phyloP scores from a whole-genome alignment of 1,140 invertebrate genomes.

The Megathymus violae region DNA sequence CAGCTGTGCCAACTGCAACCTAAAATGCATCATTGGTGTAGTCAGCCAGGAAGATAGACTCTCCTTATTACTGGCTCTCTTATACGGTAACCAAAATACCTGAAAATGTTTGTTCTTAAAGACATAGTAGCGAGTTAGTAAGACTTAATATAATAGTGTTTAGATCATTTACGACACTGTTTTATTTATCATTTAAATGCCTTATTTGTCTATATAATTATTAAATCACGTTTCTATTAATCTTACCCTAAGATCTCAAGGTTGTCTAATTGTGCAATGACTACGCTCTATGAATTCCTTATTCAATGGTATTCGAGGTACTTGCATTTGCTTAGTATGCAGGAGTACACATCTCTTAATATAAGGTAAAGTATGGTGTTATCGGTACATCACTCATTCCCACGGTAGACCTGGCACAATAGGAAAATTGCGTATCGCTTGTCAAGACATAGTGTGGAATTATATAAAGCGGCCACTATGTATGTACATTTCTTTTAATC shows the following conservation, averaged over 20 bases:
- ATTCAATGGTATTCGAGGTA: constrained; percentile 8
- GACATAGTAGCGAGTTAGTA: no score
- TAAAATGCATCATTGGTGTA: no score
- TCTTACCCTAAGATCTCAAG: neutral
- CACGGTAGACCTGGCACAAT: constrained; percentile 59
- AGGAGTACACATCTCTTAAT: constrained; percentile 22
- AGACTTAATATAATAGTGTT: no score
- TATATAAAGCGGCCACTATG: constrained; percentile 46
- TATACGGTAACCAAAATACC: no score
- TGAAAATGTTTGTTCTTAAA: no score
- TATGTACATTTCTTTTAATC: constrained; percentile 33
- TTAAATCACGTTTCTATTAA: neutral
- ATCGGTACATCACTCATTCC: constrained; percentile 43
- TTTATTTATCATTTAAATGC: no score
- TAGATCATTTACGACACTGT: no score
- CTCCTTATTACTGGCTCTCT: no score
- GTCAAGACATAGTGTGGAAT: constrained; percentile 30
- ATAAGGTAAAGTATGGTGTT: constrained; percentile 25
- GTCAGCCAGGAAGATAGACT: no score
- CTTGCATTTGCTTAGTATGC: constrained; percentile 12
- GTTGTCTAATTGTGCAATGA: constrained; percentile 13
- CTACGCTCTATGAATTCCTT: neutral
- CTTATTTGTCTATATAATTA: no score
- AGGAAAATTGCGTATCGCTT: constrained; percentile 64
- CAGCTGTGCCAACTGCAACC: no score